Base-by-base conservation (phyloP, 2,888 invertebrate genomes). In the Malthinus seriepunctatus region DNA sequence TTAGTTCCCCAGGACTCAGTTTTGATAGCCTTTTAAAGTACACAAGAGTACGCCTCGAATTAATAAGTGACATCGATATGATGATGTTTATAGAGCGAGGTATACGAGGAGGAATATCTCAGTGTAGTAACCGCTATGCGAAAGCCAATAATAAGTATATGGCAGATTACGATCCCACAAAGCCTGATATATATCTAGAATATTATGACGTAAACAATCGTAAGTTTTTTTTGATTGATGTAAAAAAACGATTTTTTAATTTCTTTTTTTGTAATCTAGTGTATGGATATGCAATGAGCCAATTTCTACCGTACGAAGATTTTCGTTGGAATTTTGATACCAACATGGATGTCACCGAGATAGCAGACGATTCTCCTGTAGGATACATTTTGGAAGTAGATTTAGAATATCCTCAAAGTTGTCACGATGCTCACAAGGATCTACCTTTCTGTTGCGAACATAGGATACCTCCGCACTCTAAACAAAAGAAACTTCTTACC, bases 341-440 rank as follows among this genome's bases (percentile, higher is more conserved):
- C 1, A 33, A 9, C 33, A 33, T 33, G 8, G 31, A 51, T 23
- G 32, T 34, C 0, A 8, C 5, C 3, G 32, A 51, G 1, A 44
- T 35, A 1, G 33, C 51, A 32, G 32, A 51, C 32, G 56, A 64
- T 34, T 59, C 63, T 48, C 49, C 50, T 37, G 58, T 49, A 9
- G 76, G 74, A 0, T 77, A 73, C 56, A 71, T 79, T 31, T 63
- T 79, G 3, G 76, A 80, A 61, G 77, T 80, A 3, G 78, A 81
- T 58, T 55, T 81, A 23, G 67, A 73, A 32, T 79, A 80, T 65
- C 77, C 78, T 3, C 11, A 66, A 10, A 52, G 69, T 10, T 55
- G 77, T 32, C 78, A 79, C 55, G 69, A 73, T 38, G 6, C 35
- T 6, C 78, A 69, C 56, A 62, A 62, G 32, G 66, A 71, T 57